These are phyloP conservation scores for Meghimatium bilineatum DNA, from an alignment of 2,888 invertebrate genomes.

Conservation along the genomic window DNA sequence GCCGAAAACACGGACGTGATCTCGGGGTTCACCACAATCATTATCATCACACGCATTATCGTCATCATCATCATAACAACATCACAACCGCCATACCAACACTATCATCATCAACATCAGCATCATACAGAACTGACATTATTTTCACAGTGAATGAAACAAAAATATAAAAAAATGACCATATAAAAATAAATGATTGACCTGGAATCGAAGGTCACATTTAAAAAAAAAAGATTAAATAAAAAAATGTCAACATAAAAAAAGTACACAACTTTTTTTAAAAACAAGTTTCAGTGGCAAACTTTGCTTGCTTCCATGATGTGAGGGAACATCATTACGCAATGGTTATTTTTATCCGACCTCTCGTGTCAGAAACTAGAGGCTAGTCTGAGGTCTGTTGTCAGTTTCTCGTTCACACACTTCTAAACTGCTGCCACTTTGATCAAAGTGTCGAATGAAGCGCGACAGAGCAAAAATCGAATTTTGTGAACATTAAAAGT, in stretches of 20 bases:
- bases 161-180: too few species aligned
- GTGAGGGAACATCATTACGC: too few species aligned
- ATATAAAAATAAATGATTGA: background rate
- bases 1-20: too few species aligned
- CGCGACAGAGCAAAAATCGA: background rate
- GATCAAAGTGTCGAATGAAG: background rate
- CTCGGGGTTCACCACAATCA: background rate
- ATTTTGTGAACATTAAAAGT: background rate
- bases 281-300: too few species aligned
- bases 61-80: background rate
- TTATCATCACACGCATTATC: constrained; percentile 1
- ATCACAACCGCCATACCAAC: constrained; percentile 12
- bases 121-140: too few species aligned
- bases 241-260: too few species aligned
- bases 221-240: too few species aligned
- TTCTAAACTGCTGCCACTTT: background rate
- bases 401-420: background rate
- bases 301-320: too few species aligned
- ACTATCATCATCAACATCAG: background rate
- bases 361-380: background rate
- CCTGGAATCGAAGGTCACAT: background rate
- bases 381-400: background rate
- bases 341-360: background rate
- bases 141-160: too few species aligned
- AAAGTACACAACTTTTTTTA: too few species aligned